Conservation (phyloP, 2,113 vertebrate genomes). For the Setophaga petechia region DNA sequence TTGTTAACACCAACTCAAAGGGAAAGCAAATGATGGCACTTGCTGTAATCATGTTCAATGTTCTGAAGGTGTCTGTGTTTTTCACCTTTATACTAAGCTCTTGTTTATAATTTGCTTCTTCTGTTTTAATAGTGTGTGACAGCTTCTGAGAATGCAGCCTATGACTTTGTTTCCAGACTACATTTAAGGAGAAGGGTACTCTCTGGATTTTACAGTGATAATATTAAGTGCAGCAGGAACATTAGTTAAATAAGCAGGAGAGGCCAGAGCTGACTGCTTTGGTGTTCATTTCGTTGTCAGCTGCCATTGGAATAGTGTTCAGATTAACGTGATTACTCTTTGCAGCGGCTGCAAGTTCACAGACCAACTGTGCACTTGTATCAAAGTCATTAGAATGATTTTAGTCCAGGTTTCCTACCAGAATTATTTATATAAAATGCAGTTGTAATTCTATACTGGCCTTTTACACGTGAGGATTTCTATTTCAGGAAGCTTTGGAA, state of each 20-base stretch:
- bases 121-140: neutral
- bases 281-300: constrained; percentile 38
- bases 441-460: constrained; percentile 57
- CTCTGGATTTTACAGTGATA: neutral
- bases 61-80: neutral
- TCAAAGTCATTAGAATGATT: constrained; percentile 47
- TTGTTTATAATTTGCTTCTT: constrained; percentile 14
- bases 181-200: neutral
- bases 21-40: neutral
- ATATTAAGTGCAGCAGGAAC: neutral
- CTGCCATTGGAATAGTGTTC: constrained; percentile 24
- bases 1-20: constrained; percentile 43
- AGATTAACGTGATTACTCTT: constrained; percentile 35
- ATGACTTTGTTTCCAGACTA: neutral
- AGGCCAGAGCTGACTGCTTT: neutral
- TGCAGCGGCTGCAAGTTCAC: neutral
- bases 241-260: constrained; percentile 19
- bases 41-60: constrained; percentile 14
- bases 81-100: constrained; percentile 11
- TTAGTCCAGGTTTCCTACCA: constrained; percentile 40
- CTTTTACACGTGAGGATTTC: constrained; percentile 61
- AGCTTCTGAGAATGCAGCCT: neutral
- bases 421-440: constrained; percentile 57
- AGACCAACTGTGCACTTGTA: constrained; percentile 53
- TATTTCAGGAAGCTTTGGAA: constrained; percentile 60